A percentile compares a stretch with the other conserved stretches of the same genome.
Conservation (phyloP, 2,113 vertebrate genomes). For the Cheilinus undulatus region DNA sequence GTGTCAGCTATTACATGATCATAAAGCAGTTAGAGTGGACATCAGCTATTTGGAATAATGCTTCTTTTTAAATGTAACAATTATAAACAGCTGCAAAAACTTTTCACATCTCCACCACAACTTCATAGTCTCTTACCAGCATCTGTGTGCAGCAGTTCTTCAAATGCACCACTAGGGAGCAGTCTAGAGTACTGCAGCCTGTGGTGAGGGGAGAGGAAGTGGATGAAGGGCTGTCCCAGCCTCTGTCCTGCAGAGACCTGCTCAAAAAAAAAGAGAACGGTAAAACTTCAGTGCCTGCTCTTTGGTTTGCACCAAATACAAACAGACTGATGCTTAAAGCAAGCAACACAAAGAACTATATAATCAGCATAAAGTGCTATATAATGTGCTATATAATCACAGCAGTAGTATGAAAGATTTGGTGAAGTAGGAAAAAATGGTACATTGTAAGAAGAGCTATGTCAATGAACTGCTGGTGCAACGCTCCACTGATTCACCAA, state of each 20-base stretch:
- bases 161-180: constrained; percentile 89
- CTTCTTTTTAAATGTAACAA: neutral
- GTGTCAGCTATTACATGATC: too few relatives aligned
- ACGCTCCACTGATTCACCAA: too few relatives aligned
- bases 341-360: too few relatives aligned
- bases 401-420: too few relatives aligned
- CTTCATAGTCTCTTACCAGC: constrained; percentile 84
- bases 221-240: constrained; percentile 75
- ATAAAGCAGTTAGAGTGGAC: neutral
- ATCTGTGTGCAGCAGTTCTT: constrained; percentile 90
- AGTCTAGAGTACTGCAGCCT: constrained; percentile 86
- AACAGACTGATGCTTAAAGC: too few relatives aligned
- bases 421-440: too few relatives aligned
- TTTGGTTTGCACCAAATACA: too few relatives aligned
- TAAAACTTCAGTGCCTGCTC: too few relatives aligned
- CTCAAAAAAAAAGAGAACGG: constrained; percentile 11
- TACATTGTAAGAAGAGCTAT: too few relatives aligned
- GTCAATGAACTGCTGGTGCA: too few relatives aligned
- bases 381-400: too few relatives aligned
- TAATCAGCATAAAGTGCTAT: too few relatives aligned
- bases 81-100: neutral
- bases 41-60: neutral
- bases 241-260: constrained; percentile 62
- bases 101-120: neutral
- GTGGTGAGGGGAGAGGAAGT: constrained; percentile 86